Percentiles rank a stretch among this genome's conserved stretches.
phyloP scores from a whole-genome alignment of 1,140 invertebrate species.

The Drosophila triauraria region DNA sequence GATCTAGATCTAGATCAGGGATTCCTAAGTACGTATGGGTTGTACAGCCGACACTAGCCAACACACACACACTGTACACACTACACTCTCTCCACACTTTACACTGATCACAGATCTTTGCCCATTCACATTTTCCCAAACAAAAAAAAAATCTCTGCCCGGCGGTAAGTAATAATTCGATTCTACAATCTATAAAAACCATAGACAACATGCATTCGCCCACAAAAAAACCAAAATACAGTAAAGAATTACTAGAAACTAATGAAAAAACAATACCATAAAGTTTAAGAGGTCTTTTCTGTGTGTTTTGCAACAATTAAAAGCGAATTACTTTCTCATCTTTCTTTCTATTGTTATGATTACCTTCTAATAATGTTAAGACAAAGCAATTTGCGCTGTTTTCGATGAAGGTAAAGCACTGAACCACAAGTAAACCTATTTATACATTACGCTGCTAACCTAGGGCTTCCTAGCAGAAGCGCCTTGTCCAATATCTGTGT shows the following conservation, averaged over 20 bases:
- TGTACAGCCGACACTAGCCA: conserved; percentile 22
- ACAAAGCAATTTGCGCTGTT: conserved; percentile 85
- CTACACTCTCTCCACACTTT: conserved; percentile 1
- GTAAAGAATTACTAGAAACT: conserved; percentile 28
- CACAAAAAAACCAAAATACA: conserved; percentile 17
- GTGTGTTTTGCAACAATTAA: conserved; percentile 72
- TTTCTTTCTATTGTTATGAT: conserved; percentile 85
- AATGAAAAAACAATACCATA: conserved; percentile 33
- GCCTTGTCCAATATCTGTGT: conserved; percentile 45
- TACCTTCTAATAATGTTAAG: conserved; percentile 81
- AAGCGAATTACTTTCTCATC: conserved; percentile 85
- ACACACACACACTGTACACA: conserved; percentile 6
- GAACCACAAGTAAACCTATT: conserved; percentile 69
- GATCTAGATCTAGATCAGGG: conserved; percentile 37
- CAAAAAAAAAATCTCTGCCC: conserved; percentile 19
- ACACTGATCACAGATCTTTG: conserved; percentile 22
- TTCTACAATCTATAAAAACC: conserved; percentile 49
- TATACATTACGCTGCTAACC: conserved; percentile 66
- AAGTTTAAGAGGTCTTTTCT: conserved; percentile 66
- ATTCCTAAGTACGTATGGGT: conserved; percentile 50
- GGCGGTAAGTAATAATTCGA: conserved; percentile 75
- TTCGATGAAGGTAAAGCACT: conserved; percentile 85
- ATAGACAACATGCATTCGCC: conserved; percentile 27
- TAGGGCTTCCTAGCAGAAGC: conserved; percentile 18
- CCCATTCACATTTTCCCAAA: conserved; percentile 34